Evolutionary conservation across 2,888 invertebrate genomes (phyloP).

Genomic region (Dermolepida albohirtum): DNA sequence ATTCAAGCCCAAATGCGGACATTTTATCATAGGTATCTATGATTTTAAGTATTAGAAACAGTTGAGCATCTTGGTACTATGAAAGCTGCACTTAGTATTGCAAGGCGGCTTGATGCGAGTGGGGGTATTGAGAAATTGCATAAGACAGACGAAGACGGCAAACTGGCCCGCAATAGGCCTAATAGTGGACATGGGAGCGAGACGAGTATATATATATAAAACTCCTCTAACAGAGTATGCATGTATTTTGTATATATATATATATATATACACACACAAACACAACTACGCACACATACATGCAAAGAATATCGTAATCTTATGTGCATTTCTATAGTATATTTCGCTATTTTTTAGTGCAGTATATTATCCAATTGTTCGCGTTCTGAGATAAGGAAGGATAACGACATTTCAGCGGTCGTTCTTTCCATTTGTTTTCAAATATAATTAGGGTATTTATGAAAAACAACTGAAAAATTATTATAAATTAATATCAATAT

Average conservation of each 20-base stretch:
- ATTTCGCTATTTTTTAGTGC: constrained; percentile 49
- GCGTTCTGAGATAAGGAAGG: constrained; percentile 21
- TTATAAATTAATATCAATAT: too few relatives aligned
- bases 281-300: too few relatives aligned
- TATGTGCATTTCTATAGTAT: constrained; percentile 48
- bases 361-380: constrained; percentile 39
- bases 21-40: constrained; percentile 58
- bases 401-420: constrained; percentile 11
- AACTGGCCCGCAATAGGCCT: constrained; percentile 9
- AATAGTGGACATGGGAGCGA: not conserved
- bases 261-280: too few relatives aligned
- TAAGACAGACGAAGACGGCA: constrained; percentile 34
- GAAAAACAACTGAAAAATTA: too few relatives aligned
- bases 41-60: constrained; percentile 61
- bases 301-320: too few relatives aligned
- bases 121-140: constrained; percentile 46
- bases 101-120: constrained; percentile 49
- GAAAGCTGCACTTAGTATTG: constrained; percentile 54
- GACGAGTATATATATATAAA: too few relatives aligned
- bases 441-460: too few relatives aligned
- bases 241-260: too few relatives aligned
- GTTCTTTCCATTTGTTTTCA: too few relatives aligned
- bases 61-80: constrained; percentile 62
- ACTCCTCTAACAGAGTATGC: too few relatives aligned
- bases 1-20: constrained; percentile 39